A percentile compares a stretch with the other conserved stretches of the same genome.
These are phyloP conservation scores for Rhimphoctona megacephalus DNA, from an alignment of 2,888 invertebrate species.

Conservation along the genomic window DNA sequence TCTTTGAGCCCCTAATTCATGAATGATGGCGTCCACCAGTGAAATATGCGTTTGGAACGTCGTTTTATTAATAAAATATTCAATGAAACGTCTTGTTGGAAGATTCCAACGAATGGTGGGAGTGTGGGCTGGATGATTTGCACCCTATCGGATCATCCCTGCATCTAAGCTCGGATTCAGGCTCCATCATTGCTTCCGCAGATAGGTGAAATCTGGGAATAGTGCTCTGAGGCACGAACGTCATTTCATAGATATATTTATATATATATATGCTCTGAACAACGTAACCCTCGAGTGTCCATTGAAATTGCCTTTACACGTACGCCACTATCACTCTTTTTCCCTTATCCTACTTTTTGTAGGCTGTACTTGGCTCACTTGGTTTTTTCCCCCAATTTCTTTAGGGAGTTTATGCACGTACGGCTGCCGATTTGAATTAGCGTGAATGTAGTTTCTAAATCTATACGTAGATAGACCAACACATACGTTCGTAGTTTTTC, in stretches of 20 bases:
- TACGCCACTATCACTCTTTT: conserved; percentile 18
- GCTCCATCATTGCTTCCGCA: conserved; percentile 28
- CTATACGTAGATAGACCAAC: neutral
- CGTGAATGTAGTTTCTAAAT: conserved; percentile 38
- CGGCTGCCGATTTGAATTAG: conserved; percentile 73
- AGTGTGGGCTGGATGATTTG: conserved; percentile 45
- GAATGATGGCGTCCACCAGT: conserved; percentile 50
- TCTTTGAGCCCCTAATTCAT: conserved; percentile 46
- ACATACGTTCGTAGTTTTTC: neutral
- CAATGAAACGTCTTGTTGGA: conserved; percentile 55
- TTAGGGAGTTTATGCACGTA: conserved; percentile 73
- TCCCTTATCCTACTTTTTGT: conserved; percentile 27
- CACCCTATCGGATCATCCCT: conserved; percentile 40
- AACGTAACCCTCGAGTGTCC: conserved; percentile 15
- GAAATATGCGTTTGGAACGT: conserved; percentile 63
- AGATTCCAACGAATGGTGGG: conserved; percentile 28
- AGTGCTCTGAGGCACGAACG: conserved; percentile 61
- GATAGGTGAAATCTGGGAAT: conserved; percentile 45
- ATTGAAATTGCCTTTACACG: conserved; percentile 44
- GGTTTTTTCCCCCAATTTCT: conserved; percentile 60
- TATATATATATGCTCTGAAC: neutral
- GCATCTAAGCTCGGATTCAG: conserved; percentile 33
- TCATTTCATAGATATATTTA: conserved; percentile 7
- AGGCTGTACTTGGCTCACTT: conserved; percentile 54
- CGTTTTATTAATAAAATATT: conserved; percentile 68